Evolutionary conservation across 2,888 invertebrate genomes (phyloP), one percentile per base, ranked within the genome.

Genomic region (Carpatolechia fugitivella): DNA sequence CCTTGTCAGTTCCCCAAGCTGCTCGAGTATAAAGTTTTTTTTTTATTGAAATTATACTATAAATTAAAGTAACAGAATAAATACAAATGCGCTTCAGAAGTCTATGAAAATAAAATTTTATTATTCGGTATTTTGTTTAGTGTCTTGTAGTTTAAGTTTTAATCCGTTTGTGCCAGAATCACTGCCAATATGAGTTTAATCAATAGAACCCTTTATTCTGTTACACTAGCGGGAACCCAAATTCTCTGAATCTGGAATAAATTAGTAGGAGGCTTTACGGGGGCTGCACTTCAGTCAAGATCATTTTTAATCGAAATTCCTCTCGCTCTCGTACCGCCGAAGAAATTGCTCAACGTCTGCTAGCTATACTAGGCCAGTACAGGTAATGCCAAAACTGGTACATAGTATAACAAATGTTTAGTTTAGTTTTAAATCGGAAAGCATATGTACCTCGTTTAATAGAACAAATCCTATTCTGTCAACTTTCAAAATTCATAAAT

Each of bases 231-330:
- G 29, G n/a, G 31, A 38, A 14, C 13, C 38, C 20, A 20, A 38
- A 29, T 33, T 13, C 50, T 36, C 13, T 6, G 36, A 38, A 50
- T 29, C 49, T 44, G 40, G 56, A 54, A 54, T 46, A 60, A 61
- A 61, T 63, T 61, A 61, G 58, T 60, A 55, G 55, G 29, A 44
- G 52, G 74, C 76, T 77, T 76, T 72, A 72, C 77, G 75, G 69
- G 64, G 71, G 68, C 68, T 75, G 73, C 74, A 72, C 76, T 65
- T 71, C 60, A 66, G 66, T 64, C 63, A 63, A 70, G 71, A 78
- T 78, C 70, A 78, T 76, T 79, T 78, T 77, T 78, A 78, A 80
- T 80, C 79, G 74, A 79, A 80, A 80, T 79, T 79, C 79, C 79
- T 38, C 54, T 57, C 61, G 56, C 62, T 61, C 71, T 78, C 77